Evolutionary conservation across 1,140 invertebrate genomes (phyloP).

Genomic region (Micrasema longulum): DNA sequence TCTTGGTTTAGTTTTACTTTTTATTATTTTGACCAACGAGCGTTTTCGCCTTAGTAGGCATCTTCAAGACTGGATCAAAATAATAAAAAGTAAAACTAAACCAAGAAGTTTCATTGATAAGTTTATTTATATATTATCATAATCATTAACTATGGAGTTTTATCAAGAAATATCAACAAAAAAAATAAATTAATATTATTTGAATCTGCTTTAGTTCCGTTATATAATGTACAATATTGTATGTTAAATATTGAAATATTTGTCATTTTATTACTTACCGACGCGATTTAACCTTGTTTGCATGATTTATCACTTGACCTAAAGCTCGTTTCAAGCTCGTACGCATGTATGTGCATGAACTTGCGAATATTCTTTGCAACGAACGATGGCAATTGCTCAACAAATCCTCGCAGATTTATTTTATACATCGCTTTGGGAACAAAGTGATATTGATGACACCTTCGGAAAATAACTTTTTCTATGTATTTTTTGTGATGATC

Average conservation of each 20-base stretch:
- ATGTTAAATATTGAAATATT: background rate
- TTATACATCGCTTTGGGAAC: conserved; percentile 2
- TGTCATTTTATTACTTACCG: background rate
- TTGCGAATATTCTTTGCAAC: background rate
- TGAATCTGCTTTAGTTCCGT: background rate
- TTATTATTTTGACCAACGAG: too few species aligned
- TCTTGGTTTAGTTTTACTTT: too few species aligned
- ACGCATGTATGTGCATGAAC: conserved; percentile 4
- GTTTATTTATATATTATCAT: background rate
- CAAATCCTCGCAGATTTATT: background rate
- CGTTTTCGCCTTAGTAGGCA: too few species aligned
- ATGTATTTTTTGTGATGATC: conserved; percentile 16
- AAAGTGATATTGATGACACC: conserved; percentile 18
- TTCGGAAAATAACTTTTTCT: conserved; percentile 24
- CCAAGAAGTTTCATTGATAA: background rate
- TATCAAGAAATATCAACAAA: too few species aligned
- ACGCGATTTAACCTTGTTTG: background rate
- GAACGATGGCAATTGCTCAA: conserved; percentile 22
- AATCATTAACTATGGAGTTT: too few species aligned
- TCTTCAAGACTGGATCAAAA: too few species aligned
- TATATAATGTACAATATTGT: background rate
- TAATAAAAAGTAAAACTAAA: too few species aligned
- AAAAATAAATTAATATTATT: background rate
- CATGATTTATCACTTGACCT: background rate
- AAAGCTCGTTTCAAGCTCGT: background rate